Conservation (phyloP, 2,888 invertebrate genomes). For the Adelphocoris suturalis region DNA sequence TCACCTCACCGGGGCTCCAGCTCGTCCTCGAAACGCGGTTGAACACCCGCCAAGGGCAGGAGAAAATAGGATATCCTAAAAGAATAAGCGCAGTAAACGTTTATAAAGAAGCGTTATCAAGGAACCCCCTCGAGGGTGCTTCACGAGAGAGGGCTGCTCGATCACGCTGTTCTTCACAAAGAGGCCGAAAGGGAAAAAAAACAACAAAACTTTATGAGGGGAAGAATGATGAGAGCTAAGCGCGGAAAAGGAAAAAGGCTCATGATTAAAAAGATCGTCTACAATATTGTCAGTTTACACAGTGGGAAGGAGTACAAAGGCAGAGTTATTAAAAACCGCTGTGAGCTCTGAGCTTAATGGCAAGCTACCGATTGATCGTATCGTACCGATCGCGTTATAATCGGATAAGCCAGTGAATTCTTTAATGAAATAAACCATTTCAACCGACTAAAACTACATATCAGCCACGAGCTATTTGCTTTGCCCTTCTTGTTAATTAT, state of each 20-base stretch:
- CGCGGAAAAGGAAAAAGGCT: neutral
- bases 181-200: conserved; percentile 11
- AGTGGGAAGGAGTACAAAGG: neutral
- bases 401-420: no score
- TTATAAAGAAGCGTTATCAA: conserved; percentile 42
- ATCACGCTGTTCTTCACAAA: conserved; percentile 12
- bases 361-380: neutral
- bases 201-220: conserved; percentile 39
- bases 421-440: no score
- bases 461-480: no score
- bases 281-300: conserved; percentile 27
- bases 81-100: conserved; percentile 27
- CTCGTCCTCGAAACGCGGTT: neutral
- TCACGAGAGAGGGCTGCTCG: neutral
- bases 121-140: neutral
- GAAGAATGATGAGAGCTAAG: conserved; percentile 3
- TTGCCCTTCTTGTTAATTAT: no score
- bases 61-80: conserved; percentile 29
- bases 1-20: neutral
- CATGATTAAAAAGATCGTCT: conserved; percentile 31
- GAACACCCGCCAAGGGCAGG: neutral
- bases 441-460: no score
- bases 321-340: neutral
- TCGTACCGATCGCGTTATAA: no score
- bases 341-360: neutral